phyloP scores from a whole-genome alignment of 2,113 vertebrate species.

The Callionymus lyra region DNA sequence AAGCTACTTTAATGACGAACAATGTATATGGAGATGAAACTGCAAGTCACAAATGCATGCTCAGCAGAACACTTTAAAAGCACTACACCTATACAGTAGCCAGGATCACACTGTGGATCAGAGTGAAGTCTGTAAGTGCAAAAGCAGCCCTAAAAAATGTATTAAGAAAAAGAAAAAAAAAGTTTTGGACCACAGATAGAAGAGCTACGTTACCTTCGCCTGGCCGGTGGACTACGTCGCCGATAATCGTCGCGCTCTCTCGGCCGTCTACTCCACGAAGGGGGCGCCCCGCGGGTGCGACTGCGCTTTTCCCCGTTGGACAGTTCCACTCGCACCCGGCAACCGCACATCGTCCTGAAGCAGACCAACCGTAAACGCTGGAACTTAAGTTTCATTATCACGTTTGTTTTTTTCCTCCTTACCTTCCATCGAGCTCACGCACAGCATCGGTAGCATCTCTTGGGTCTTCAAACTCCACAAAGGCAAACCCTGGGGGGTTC shows the following conservation, averaged over 20 bases:
- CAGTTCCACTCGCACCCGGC: slow-evolving; percentile 89
- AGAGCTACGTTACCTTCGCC: slow-evolving; percentile 77
- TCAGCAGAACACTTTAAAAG: slow-evolving; percentile 19
- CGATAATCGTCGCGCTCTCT: slow-evolving; percentile 90
- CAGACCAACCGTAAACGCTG: not conserved
- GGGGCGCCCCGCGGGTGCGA: slow-evolving; percentile 86
- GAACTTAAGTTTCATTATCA: too few species aligned
- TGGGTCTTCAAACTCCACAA: slow-evolving; percentile 96
- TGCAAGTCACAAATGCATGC: slow-evolving; percentile 28
- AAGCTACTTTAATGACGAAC: slow-evolving; percentile 18
- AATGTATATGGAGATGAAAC: slow-evolving; percentile 56
- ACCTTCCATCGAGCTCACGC: slow-evolving; percentile 97
- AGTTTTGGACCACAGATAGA: slow-evolving; percentile 9
- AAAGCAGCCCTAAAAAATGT: too few species aligned
- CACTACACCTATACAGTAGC: slow-evolving; percentile 14
- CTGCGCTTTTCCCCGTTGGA: slow-evolving; percentile 95
- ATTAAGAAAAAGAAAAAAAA: slow-evolving; percentile 19
- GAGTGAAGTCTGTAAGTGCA: slow-evolving; percentile 19
- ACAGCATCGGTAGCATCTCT: slow-evolving; percentile 95
- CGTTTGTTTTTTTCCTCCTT: slow-evolving; percentile 11
- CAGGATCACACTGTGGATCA: slow-evolving; percentile 37
- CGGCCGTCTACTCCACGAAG: slow-evolving; percentile 87
- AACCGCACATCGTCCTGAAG: slow-evolving; percentile 85
- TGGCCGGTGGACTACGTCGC: slow-evolving; percentile 79
- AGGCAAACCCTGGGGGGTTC: slow-evolving; percentile 95